Base-by-base conservation (phyloP, 1,140 invertebrate genomes). In the Belonocnema kinseyi region DNA sequence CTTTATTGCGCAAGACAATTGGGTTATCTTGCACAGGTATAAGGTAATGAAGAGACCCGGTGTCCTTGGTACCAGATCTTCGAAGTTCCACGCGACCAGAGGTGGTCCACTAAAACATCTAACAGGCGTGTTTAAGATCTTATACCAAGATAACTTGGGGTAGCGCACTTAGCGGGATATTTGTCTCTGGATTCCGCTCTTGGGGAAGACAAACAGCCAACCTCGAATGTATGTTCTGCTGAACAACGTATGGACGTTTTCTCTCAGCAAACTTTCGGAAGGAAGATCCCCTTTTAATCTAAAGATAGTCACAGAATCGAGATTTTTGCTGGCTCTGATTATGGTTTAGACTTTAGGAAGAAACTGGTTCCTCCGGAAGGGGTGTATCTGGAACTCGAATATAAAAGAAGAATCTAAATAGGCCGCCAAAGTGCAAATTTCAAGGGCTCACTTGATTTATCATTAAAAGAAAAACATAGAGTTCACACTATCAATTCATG, bases 1-100 rank as follows among this genome's bases (percentile, higher is more conserved):
- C 83, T 86, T 84, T 84, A 86, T 88, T 89, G 89, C 80, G 87
- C 86, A 86, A 86, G 87, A 88, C 85, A 78, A 87, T 84, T 88
- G 78, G 84, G 86, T 90, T 90, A 90, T 85, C 86, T 83, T 52
- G 40, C 50, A 50, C 80, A 82, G 78, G 81, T 82, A 76, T 46
- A 75, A 73, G 80, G 79, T 82, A 85, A 84, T 86, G 83, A 85
- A 86, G 82, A 77, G 82, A 83, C 83, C 83, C 78, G 82, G 83
- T 85, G 83, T 87, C 83, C 84, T 85, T 86, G 77, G 83, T 83
- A 83, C 82, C 82, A 83, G 81, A 75, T 86, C 83, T 78, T 82
- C 76, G 76, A 50, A 80, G 77, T 82, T 77, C 74, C 75, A 81
- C 77, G 77, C 71, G 72, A 78, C 74, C 81, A 77, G 72, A 76